Evolutionary conservation across 2,797 vertebrate genomes (phyloP).

Genomic region (Trematocara caparti): DNA sequence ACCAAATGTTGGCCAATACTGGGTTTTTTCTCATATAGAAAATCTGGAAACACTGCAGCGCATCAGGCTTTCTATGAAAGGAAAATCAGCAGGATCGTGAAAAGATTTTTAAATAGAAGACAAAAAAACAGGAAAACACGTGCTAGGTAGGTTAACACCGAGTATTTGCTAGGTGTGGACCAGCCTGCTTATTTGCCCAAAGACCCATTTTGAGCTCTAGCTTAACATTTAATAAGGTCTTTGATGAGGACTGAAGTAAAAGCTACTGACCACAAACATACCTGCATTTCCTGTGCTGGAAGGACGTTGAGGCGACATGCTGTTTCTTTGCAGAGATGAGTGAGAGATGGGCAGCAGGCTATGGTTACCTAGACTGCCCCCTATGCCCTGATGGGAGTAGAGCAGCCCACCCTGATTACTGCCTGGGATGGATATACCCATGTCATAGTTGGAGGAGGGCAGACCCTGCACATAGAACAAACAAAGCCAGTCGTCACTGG

Average conservation of each 20-base stretch:
- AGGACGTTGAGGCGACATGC: constrained; percentile 89
- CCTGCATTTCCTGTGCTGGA: constrained; percentile 82
- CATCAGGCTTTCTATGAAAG: not conserved
- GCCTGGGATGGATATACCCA: constrained; percentile 87
- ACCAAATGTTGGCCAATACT: not conserved
- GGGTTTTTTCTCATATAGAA: not conserved
- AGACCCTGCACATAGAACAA: constrained; percentile 76
- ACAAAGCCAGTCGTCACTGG: not conserved
- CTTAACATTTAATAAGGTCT: not conserved
- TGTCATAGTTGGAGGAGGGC: constrained; percentile 91
- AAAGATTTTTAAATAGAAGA: not conserved
- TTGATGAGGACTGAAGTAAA: not conserved
- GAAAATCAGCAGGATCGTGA: not conserved
- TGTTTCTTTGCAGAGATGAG: constrained; percentile 90
- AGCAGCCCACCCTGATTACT: constrained; percentile 86
- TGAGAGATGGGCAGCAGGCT: constrained; percentile 86
- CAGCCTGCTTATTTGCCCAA: not conserved
- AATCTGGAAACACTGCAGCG: not conserved
- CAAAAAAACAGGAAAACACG: not conserved
- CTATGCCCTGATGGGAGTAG: constrained; percentile 86
- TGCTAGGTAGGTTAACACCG: not conserved
- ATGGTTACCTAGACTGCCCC: constrained; percentile 84
- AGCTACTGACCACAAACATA: not conserved
- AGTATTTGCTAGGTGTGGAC: not conserved
- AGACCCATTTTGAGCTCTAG: not conserved